Percentiles rank a stretch among this genome's conserved stretches.
These are phyloP conservation scores for Hipparchia sbordonii DNA, from an alignment of 2,888 invertebrate genomes.

Conservation along the genomic window DNA sequence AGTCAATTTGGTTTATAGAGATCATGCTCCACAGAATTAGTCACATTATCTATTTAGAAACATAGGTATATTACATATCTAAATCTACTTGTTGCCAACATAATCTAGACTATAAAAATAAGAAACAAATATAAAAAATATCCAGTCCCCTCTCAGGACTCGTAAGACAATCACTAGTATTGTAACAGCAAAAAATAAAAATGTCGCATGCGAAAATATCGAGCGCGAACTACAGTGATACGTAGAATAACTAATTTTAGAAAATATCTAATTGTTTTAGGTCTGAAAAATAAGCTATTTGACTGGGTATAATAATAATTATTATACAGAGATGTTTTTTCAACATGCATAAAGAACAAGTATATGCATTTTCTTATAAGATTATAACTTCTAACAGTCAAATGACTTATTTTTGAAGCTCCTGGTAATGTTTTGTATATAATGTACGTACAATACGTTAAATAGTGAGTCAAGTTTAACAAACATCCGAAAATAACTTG, in stretches of 20 bases:
- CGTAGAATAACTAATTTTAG: neutral
- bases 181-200: neutral
- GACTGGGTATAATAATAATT: neutral
- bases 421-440: neutral
- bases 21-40: too few species aligned
- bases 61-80: neutral
- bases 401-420: neutral
- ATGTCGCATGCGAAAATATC: neutral
- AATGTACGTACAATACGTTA: slow-evolving; percentile 3
- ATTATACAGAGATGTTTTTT: neutral
- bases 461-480: neutral
- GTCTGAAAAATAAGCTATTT: neutral
- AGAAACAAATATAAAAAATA: neutral
- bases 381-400: neutral
- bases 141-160: neutral
- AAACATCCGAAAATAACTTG: slow-evolving; percentile 24
- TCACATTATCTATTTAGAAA: neutral
- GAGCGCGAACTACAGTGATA: neutral
- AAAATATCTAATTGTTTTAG: neutral
- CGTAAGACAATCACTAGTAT: neutral
- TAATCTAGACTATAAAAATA: neutral
- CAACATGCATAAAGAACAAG: neutral
- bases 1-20: too few species aligned
- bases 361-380: too few species aligned
- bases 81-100: neutral